phyloP scores from a whole-genome alignment of 2,797 vertebrate species.

The Pseudomugil gertrudae region DNA sequence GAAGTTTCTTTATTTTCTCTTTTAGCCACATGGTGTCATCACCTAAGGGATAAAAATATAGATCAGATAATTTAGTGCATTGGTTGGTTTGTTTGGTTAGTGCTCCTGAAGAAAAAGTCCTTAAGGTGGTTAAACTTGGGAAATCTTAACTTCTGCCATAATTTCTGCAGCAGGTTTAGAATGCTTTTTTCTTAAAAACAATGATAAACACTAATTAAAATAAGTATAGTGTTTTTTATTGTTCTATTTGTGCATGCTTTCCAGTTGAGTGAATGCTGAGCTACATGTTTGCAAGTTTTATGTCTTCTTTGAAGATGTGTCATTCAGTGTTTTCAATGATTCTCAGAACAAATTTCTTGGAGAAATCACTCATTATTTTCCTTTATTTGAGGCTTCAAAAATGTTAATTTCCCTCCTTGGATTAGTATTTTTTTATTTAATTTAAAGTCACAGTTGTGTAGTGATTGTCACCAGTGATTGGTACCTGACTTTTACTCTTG shows the following conservation, averaged over 20 bases:
- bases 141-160: constrained; percentile 4
- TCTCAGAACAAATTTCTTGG: background rate
- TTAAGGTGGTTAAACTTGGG: background rate
- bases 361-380: background rate
- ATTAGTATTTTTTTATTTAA: background rate
- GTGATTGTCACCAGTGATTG: background rate
- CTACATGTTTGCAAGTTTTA: background rate
- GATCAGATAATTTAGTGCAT: background rate
- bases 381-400: background rate
- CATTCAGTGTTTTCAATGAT: background rate
- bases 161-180: background rate
- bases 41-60: background rate
- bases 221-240: background rate
- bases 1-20: constrained; percentile 9
- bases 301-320: background rate
- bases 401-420: background rate
- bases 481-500: background rate
- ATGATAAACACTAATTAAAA: too few species aligned
- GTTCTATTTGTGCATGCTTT: background rate
- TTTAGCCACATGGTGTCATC: background rate
- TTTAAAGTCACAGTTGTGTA: background rate
- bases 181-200: background rate
- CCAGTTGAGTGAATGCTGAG: background rate
- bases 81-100: background rate
- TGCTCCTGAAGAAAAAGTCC: constrained; percentile 15